Evolutionary conservation across 2,888 invertebrate genomes (phyloP).

Genomic region (Pedicia rivosa): DNA sequence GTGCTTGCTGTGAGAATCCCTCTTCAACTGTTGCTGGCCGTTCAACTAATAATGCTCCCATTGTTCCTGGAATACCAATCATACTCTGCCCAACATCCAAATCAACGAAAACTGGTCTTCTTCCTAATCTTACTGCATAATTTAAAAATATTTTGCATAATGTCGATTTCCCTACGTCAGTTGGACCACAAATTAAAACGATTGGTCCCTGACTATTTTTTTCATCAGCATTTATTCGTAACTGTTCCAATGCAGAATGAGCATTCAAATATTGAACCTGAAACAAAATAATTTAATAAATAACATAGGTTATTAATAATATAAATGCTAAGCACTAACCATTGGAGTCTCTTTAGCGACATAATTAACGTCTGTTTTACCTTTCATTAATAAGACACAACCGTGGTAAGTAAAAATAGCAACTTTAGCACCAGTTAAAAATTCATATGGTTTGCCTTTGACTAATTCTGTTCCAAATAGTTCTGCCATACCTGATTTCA

Average conservation of each 20-base stretch:
- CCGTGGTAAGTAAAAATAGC: slow-evolving; percentile 96
- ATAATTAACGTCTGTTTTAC: slow-evolving; percentile 86
- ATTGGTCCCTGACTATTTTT: slow-evolving; percentile 61
- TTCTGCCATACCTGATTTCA: slow-evolving; percentile 84
- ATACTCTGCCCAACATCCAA: slow-evolving; percentile 91
- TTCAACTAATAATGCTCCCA: slow-evolving; percentile 82
- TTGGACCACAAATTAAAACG: slow-evolving; percentile 83
- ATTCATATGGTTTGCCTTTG: slow-evolving; percentile 80
- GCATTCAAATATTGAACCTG: slow-evolving; percentile 85
- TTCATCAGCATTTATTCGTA: slow-evolving; percentile 67
- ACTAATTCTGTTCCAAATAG: slow-evolving; percentile 94
- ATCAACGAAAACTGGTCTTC: slow-evolving; percentile 84
- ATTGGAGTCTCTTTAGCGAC: slow-evolving; percentile 94
- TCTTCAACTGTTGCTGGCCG: slow-evolving; percentile 88
- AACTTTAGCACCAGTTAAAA: slow-evolving; percentile 79
- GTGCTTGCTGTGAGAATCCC: slow-evolving; percentile 87
- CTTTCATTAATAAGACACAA: slow-evolving; percentile 69
- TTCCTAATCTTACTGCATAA: slow-evolving; percentile 82
- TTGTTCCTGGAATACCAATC: slow-evolving; percentile 81
- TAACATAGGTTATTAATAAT: no score
- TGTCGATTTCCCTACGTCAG: slow-evolving; percentile 94
- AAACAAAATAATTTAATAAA: no score
- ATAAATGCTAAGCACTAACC: no score
- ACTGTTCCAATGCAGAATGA: slow-evolving; percentile 85
- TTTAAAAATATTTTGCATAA: slow-evolving; percentile 76